Conservation (phyloP, 2,888 invertebrate genomes). For the Limnephilus marmoratus region DNA sequence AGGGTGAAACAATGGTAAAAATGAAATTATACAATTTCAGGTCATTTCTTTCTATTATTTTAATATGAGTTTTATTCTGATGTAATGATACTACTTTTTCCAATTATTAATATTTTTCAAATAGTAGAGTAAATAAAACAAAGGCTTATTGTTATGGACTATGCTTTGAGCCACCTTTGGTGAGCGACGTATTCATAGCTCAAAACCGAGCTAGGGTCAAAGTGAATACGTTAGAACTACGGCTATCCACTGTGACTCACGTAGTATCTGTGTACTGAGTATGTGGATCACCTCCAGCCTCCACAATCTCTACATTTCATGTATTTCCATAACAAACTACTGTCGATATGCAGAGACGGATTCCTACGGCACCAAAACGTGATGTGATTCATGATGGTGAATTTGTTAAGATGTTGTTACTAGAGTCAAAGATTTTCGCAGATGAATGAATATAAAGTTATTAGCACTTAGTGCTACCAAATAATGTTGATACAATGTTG, state of each 20-base stretch:
- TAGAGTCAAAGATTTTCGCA: no score
- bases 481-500: no score
- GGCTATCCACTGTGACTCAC: conserved; percentile 45
- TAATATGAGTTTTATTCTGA: not conserved
- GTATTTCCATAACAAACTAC: not conserved
- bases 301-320: not conserved
- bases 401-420: not conserved
- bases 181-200: conserved; percentile 50
- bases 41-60: no score
- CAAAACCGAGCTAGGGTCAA: conserved; percentile 63
- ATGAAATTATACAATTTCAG: no score
- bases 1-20: no score
- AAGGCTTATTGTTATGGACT: not conserved
- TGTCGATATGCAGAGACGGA: not conserved
- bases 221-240: conserved; percentile 64
- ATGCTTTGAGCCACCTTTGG: not conserved
- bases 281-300: conserved; percentile 15
- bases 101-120: not conserved
- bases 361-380: not conserved
- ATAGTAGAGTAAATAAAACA: not conserved
- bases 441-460: no score
- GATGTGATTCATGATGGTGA: not conserved
- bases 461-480: no score
- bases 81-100: no score
- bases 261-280: conserved; percentile 22